Base-by-base conservation (phyloP, 2,797 vertebrate genomes). In the Acanthis flammea region DNA sequence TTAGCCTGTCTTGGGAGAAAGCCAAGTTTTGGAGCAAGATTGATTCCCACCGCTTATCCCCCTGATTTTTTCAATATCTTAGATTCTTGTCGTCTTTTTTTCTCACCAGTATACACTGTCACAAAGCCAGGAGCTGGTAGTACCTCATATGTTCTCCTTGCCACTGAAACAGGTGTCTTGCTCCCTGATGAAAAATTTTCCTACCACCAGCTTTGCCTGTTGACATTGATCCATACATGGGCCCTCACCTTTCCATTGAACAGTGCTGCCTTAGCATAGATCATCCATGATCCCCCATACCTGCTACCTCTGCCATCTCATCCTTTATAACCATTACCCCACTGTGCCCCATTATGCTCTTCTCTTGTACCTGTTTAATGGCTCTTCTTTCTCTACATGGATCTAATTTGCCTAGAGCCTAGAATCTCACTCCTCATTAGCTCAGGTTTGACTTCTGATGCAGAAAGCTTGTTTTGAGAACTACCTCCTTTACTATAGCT, bases 1-100 rank as follows among this genome's bases (percentile, higher is more conserved):
- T 91, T 80, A 88, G 58, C 12, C 21, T 79, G 17, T 77, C 50
- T 48, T 85, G 82, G 48, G 19, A 80, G 33, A 91, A 81, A 72
- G 75, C 39, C 41, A 39, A 2, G 0, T 66, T 90, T 65, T 57
- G 13, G 60, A 62, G 35, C 51, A 74, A 70, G 48, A 76, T 53
- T 51, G 33, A 50, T 82, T 92, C 35, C 7, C 2, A 17, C 8
- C 0, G 0, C 18, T 5, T 25, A 23, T 8, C 2, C 10, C 15
- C 5, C 12, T 21, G 1, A 1, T 53, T 81, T 42, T 85, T 83
- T 70, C 22, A n/a, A 10, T 79, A 14, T 51, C 41, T 81, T 81
- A 44, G 74, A 24, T 88, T 67, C 18, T 22, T 66, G 15, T 30
- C 25, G 30, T 73, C 28, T 37, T 75, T 42, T 71, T 85, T 88